These are phyloP conservation scores for Caenorhabditis auriculariae DNA, from an alignment of 2,888 invertebrate genomes.

Conservation along the genomic window DNA sequence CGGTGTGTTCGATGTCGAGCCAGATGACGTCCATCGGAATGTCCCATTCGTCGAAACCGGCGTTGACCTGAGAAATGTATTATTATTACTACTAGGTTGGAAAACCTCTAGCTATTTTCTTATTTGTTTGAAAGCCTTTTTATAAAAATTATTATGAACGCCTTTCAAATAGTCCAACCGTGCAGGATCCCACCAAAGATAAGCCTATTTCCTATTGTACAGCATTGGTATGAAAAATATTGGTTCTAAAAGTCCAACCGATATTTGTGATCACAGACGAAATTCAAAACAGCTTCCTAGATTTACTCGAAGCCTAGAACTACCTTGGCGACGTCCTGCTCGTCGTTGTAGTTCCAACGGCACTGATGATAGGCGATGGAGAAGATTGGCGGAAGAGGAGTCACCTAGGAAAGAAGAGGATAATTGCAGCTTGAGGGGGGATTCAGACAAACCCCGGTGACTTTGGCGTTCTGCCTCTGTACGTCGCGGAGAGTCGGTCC, in stretches of 20 bases:
- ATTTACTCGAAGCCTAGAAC: slow-evolving; percentile 30
- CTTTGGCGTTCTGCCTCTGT: slow-evolving; percentile 89
- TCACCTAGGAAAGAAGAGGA: slow-evolving; percentile 65
- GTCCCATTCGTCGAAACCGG: slow-evolving; percentile 87
- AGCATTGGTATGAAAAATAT: not conserved
- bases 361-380: slow-evolving; percentile 92
- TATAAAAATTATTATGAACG: no score
- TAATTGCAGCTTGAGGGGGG: not conserved
- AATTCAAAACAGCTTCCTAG: not conserved
- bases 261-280: not conserved
- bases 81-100: not conserved
- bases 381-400: slow-evolving; percentile 69
- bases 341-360: slow-evolving; percentile 98
- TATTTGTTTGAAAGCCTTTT: not conserved
- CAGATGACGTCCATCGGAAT: slow-evolving; percentile 93
- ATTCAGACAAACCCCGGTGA: slow-evolving; percentile 75
- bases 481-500: slow-evolving; percentile 85
- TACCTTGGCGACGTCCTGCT: slow-evolving; percentile 83
- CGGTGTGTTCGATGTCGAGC: slow-evolving; percentile 98
- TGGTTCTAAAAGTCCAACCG: no score
- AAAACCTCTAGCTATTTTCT: not conserved
- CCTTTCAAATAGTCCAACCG: no score
- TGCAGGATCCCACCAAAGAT: no score
- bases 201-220: no score
- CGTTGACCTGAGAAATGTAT: slow-evolving; percentile 70